Percentiles rank a stretch among this genome's conserved stretches.
Conservation (phyloP, 2,113 vertebrate species). For the Albula goreensis region DNA sequence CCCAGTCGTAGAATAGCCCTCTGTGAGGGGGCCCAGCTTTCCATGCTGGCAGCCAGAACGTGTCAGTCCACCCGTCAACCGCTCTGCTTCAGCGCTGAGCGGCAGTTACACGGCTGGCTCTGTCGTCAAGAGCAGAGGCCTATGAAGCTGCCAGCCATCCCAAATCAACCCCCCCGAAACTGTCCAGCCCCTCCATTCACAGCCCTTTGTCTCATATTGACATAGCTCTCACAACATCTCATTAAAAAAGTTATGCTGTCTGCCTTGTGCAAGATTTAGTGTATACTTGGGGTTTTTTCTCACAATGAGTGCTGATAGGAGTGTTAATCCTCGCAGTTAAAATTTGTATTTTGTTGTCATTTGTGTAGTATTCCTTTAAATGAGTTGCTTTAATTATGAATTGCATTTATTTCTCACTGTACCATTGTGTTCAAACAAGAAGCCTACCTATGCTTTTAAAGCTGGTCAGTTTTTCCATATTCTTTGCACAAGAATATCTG, state of each 20-base stretch:
- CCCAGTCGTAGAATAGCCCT: neutral
- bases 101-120: neutral
- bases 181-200: neutral
- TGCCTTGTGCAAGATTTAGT: neutral
- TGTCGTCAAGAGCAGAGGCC: neutral
- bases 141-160: neutral
- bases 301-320: neutral
- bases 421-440: neutral
- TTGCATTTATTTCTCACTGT: neutral
- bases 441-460: neutral
- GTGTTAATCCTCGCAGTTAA: neutral
- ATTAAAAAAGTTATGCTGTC: neutral
- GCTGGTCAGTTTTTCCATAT: neutral
- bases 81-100: neutral
- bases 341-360: neutral
- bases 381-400: neutral
- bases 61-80: slow-evolving; percentile 5
- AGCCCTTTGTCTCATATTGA: neutral
- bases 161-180: neutral
- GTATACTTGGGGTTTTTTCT: no score
- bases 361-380: neutral
- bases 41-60: neutral
- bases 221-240: neutral
- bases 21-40: neutral
- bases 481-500: neutral